These are phyloP conservation scores for Nasonia longicornis DNA, from an alignment of 1,140 invertebrate species.

Conservation along the genomic window DNA sequence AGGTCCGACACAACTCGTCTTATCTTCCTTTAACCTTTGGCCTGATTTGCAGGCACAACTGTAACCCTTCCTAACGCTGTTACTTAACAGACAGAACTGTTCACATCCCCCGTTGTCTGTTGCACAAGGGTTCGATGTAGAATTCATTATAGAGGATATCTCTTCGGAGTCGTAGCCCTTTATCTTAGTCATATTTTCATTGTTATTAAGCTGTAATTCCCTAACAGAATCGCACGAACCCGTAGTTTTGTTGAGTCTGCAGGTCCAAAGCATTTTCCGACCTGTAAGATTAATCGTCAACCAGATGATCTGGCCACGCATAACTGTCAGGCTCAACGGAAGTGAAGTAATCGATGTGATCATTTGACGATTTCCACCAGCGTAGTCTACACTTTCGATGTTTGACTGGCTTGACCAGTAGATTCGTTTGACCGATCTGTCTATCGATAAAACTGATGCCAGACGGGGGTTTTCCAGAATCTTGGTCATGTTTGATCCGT, in stretches of 20 bases:
- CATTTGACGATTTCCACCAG: neutral
- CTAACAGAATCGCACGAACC: neutral
- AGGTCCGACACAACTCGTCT: neutral
- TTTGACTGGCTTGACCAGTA: neutral
- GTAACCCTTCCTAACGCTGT: neutral
- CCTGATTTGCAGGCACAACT: neutral
- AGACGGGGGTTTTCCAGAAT: neutral
- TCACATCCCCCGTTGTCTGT: slow-evolving; percentile 4
- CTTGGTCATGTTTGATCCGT: neutral
- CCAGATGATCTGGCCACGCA: neutral
- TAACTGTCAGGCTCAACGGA: neutral
- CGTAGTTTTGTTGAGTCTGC: neutral
- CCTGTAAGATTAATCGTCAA: neutral
- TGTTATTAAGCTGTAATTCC: neutral
- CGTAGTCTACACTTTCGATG: slow-evolving; percentile 7
- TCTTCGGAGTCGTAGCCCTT: neutral
- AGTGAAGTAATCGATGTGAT: neutral
- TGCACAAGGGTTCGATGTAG: neutral
- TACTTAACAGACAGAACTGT: neutral
- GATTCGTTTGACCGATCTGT: neutral
- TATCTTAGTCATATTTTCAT: neutral
- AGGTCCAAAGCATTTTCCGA: neutral
- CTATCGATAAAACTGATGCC: neutral
- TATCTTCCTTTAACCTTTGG: neutral
- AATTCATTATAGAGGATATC: neutral